phyloP scores from a whole-genome alignment of 1,140 invertebrate species.

The Fragariocoptes setiger region DNA sequence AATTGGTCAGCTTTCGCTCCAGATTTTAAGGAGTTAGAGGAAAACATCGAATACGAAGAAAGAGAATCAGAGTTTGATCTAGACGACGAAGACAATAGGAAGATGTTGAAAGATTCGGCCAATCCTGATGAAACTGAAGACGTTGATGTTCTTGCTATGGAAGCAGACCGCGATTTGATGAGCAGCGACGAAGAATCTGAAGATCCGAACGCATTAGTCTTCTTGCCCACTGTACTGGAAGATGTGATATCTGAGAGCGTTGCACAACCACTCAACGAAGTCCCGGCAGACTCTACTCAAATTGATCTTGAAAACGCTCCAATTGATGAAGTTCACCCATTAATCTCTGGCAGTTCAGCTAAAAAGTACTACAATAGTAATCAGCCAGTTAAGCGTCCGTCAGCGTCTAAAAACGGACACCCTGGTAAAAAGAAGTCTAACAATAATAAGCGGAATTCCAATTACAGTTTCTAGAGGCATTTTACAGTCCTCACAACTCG shows the following conservation, averaged over 20 bases:
- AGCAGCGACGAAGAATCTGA: constrained; percentile 63
- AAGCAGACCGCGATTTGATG: constrained; percentile 69
- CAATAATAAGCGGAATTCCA: too few species aligned
- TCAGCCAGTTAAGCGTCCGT: too few species aligned
- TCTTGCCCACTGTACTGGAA: constrained; percentile 77
- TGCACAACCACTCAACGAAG: too few species aligned
- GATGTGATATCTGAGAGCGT: constrained; percentile 60
- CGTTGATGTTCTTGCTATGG: constrained; percentile 52
- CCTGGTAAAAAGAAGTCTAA: too few species aligned
- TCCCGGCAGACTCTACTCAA: too few species aligned
- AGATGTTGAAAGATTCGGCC: constrained; percentile 34
- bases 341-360: too few species aligned
- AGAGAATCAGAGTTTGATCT: constrained; percentile 92
- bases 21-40: constrained; percentile 95
- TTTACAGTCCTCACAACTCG: too few species aligned
- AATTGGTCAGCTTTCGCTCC: constrained; percentile 99
- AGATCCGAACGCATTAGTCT: constrained; percentile 49
- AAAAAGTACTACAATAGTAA: too few species aligned
- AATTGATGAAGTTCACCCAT: not conserved
- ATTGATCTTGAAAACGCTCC: not conserved
- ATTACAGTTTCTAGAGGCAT: too few species aligned
- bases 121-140: constrained; percentile 46
- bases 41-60: constrained; percentile 97
- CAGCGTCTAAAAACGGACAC: too few species aligned
- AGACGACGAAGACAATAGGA: constrained; percentile 43